phyloP scores from a whole-genome alignment of 2,888 invertebrate genomes.

The Coelopa pilipes region DNA sequence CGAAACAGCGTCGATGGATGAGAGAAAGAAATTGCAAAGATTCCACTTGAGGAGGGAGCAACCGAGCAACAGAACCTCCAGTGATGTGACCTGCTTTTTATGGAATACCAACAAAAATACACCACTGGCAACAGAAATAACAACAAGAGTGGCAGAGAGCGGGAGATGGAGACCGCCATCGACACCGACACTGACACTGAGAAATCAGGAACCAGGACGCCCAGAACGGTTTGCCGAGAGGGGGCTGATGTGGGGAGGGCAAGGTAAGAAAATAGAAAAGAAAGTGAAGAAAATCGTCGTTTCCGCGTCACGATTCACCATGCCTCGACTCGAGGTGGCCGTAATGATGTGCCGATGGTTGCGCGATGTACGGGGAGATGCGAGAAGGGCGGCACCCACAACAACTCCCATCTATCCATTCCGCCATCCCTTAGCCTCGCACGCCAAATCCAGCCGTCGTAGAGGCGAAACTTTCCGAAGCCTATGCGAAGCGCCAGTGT shows the following conservation, averaged over 20 bases:
- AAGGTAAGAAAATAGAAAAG: neutral
- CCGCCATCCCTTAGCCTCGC: constrained; percentile 24
- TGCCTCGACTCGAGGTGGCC: neutral
- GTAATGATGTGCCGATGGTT: no score
- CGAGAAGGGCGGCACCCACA: neutral
- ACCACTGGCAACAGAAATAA: neutral
- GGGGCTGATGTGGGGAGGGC: no score
- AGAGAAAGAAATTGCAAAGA: neutral
- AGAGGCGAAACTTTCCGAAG: no score
- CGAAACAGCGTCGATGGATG: neutral
- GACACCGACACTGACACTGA: no score
- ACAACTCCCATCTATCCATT: neutral
- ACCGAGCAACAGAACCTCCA: constrained; percentile 1
- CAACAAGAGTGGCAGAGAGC: neutral
- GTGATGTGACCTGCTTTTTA: constrained; percentile 33
- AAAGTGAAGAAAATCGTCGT: constrained; percentile 7
- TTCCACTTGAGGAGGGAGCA: neutral
- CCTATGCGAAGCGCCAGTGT: no score
- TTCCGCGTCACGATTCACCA: constrained; percentile 20
- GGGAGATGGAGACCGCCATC: no score
- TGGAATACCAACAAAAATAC: neutral
- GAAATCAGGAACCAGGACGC: no score
- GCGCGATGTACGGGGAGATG: neutral
- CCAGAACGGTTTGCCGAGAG: no score
- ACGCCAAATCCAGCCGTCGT: constrained; percentile 12